These are phyloP conservation scores for Stichopus horrens DNA, from an alignment of 53 echinoderm and acorn worm species.

Conservation along the genomic window DNA sequence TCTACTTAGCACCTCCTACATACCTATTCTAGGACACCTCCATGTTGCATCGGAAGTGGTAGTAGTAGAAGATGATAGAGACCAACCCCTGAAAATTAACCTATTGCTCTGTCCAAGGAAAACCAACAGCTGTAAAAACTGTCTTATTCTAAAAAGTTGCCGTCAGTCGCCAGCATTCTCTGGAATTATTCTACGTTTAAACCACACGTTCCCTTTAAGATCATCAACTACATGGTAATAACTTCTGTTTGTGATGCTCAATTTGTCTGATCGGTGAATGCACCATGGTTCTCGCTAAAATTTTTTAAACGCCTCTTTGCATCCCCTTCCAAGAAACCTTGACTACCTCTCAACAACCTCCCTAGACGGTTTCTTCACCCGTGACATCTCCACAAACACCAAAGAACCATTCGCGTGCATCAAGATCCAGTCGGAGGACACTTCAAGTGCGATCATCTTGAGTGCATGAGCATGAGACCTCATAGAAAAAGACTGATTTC, in stretches of 20 bases:
- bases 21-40: too few relatives aligned
- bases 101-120: too few relatives aligned
- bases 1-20: too few relatives aligned
- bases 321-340: constrained; percentile 30
- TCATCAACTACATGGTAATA: too few relatives aligned
- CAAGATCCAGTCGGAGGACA: constrained; percentile 42
- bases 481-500: constrained; percentile 31
- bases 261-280: neutral
- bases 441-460: constrained; percentile 30
- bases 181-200: too few relatives aligned
- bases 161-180: too few relatives aligned
- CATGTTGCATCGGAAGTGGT: too few relatives aligned
- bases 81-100: too few relatives aligned
- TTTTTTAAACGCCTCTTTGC: neutral
- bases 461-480: constrained; percentile 23
- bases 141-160: too few relatives aligned
- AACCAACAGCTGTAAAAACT: too few relatives aligned
- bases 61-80: too few relatives aligned
- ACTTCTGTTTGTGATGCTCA: neutral
- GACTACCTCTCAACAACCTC: constrained; percentile 34
- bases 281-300: neutral
- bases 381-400: constrained; percentile 21
- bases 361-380: constrained; percentile 21
- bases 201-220: too few relatives aligned
- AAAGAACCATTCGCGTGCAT: constrained; percentile 44